These are phyloP conservation scores for Leptinotarsa lineolata DNA, from an alignment of 1,140 invertebrate species.

Conservation along the genomic window DNA sequence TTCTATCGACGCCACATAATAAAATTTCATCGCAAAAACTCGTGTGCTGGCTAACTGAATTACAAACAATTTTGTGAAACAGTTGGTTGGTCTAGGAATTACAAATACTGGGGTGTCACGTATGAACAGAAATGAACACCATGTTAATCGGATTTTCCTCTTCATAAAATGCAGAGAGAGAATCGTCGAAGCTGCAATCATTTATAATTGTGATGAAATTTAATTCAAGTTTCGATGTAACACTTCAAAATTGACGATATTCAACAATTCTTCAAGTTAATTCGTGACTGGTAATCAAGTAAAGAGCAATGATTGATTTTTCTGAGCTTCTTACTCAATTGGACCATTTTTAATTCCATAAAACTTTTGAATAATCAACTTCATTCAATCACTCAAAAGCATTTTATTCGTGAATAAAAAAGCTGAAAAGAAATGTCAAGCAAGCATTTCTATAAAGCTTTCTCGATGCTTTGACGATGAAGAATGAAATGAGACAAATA, in stretches of 20 bases:
- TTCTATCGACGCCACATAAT: slow-evolving; percentile 10
- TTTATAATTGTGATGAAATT: background rate
- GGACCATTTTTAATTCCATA: no score
- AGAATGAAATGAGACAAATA: no score
- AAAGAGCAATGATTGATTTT: background rate
- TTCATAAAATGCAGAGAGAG: no score
- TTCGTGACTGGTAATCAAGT: background rate
- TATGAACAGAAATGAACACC: background rate
- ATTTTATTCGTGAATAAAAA: no score
- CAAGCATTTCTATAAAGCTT: no score
- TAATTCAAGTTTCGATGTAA: background rate
- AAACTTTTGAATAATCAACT: no score
- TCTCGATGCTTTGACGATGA: no score
- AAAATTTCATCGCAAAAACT: slow-evolving; percentile 16
- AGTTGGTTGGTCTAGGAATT: slow-evolving; percentile 7
- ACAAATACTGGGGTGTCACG: background rate
- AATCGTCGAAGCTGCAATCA: no score
- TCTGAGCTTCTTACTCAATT: no score
- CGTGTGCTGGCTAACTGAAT: background rate
- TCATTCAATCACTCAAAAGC: no score
- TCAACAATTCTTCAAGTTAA: background rate
- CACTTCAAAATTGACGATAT: background rate
- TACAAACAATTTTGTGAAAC: slow-evolving; percentile 16
- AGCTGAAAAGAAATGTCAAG: no score
- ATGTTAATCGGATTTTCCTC: background rate